phyloP scores from a whole-genome alignment of 1,140 invertebrate genomes.

The Drosophila pruinosa region DNA sequence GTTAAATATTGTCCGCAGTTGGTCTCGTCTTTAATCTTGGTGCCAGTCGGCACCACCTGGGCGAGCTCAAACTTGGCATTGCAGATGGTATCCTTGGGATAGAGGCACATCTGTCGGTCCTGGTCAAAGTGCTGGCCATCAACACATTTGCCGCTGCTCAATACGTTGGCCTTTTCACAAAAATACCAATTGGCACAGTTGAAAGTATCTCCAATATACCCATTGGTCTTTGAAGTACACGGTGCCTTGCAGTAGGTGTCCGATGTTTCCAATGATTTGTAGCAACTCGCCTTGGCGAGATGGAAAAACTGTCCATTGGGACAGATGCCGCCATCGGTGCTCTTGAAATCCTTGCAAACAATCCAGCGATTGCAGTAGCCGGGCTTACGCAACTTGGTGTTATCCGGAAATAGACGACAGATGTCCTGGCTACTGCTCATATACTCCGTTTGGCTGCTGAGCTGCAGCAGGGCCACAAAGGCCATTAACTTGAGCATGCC shows the following conservation, averaged over 20 bases:
- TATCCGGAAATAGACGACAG: conserved; percentile 55
- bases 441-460: conserved; percentile 46
- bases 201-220: conserved; percentile 33
- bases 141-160: conserved; percentile 35
- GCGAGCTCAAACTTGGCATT: conserved; percentile 54
- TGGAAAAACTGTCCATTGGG: neutral
- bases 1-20: conserved; percentile 56
- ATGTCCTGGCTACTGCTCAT: conserved; percentile 35
- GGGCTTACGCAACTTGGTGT: conserved; percentile 52
- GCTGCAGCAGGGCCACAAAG: conserved; percentile 15
- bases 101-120: conserved; percentile 29
- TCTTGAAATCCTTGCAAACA: conserved; percentile 34
- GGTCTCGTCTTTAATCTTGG: conserved; percentile 29
- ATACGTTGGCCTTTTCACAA: conserved; percentile 26
- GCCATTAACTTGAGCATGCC: conserved; percentile 10
- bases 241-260: conserved; percentile 46
- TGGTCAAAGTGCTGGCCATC: conserved; percentile 43
- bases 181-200: conserved; percentile 62
- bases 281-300: neutral
- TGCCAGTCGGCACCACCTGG: conserved; percentile 29
- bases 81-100: conserved; percentile 34
- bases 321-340: conserved; percentile 1
- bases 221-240: conserved; percentile 14
- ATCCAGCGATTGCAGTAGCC: conserved; percentile 52
- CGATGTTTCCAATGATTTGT: neutral